phyloP scores from a whole-genome alignment of 2,888 invertebrate species.

The Phengaris arion region DNA sequence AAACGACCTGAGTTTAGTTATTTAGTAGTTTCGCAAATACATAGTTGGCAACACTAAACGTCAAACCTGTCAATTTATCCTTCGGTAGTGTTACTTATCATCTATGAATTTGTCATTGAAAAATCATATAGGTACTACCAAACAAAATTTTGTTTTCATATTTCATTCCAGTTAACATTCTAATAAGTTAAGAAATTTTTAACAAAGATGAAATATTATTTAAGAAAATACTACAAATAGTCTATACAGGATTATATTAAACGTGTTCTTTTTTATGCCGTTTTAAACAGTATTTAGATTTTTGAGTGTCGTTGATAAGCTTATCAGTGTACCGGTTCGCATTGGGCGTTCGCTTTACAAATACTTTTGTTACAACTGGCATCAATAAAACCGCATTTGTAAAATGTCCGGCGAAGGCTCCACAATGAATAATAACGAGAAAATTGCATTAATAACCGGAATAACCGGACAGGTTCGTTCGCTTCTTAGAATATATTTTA shows the following conservation, averaged over 20 bases:
- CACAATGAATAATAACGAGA: conserved; percentile 56
- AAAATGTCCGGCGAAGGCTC: conserved; percentile 67
- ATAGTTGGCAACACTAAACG: too few relatives aligned
- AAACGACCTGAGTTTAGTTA: too few relatives aligned
- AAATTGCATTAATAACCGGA: conserved; percentile 95
- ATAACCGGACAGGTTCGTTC: conserved; percentile 95
- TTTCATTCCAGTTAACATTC: neutral
- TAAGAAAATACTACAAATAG: neutral
- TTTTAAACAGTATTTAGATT: neutral
- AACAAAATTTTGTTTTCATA: conserved; percentile 12
- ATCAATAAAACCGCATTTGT: conserved; percentile 30
- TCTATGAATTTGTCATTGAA: too few relatives aligned
- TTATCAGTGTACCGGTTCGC: conserved; percentile 42
- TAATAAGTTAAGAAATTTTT: neutral
- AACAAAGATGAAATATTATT: neutral
- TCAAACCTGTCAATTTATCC: neutral
- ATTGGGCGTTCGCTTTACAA: conserved; percentile 41
- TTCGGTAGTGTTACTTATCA: too few relatives aligned
- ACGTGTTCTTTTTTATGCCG: neutral
- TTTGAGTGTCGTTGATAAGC: conserved; percentile 32
- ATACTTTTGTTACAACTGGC: conserved; percentile 27
- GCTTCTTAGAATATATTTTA: neutral
- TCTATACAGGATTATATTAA: neutral
- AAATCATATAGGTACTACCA: neutral
- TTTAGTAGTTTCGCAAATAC: too few relatives aligned